Conservation (phyloP, 2,113 vertebrate species). For the Ictalurus punctatus region DNA sequence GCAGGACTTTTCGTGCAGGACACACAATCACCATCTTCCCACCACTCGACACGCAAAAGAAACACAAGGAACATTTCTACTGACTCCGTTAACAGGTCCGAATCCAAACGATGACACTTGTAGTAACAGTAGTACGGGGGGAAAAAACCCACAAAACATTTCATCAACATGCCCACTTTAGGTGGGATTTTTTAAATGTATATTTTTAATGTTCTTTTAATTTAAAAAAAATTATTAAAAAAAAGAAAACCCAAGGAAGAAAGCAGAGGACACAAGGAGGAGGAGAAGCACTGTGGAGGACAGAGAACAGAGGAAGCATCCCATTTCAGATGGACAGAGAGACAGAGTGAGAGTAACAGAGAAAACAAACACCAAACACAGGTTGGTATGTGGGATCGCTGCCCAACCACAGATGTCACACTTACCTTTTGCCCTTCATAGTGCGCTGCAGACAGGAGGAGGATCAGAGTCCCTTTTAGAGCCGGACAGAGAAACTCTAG, state of each 20-base stretch:
- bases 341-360: constrained; percentile 25
- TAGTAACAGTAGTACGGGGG: background rate
- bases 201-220: no score
- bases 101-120: constrained; percentile 1
- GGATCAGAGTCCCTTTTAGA: constrained; percentile 61
- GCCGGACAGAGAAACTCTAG: constrained; percentile 65
- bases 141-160: background rate
- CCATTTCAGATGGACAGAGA: constrained; percentile 55
- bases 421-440: constrained; percentile 79
- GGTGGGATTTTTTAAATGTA: no score
- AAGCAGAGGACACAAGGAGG: constrained; percentile 61
- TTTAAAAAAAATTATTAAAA: constrained; percentile 11
- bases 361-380: constrained; percentile 22
- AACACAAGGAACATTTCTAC: background rate
- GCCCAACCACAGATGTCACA: constrained; percentile 54
- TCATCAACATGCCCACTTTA: background rate
- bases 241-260: constrained; percentile 54
- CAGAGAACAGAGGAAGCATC: constrained; percentile 41
- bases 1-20: constrained; percentile 9
- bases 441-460: constrained; percentile 50
- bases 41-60: background rate
- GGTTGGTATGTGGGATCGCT: constrained; percentile 12
- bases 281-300: constrained; percentile 52
- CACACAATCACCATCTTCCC: constrained; percentile 1
- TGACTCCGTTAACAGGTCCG: constrained; percentile 19